A percentile compares a stretch with the other conserved stretches of the same genome.
Conservation (phyloP, 2,113 vertebrate genomes). For the Lophura nycthemera region DNA sequence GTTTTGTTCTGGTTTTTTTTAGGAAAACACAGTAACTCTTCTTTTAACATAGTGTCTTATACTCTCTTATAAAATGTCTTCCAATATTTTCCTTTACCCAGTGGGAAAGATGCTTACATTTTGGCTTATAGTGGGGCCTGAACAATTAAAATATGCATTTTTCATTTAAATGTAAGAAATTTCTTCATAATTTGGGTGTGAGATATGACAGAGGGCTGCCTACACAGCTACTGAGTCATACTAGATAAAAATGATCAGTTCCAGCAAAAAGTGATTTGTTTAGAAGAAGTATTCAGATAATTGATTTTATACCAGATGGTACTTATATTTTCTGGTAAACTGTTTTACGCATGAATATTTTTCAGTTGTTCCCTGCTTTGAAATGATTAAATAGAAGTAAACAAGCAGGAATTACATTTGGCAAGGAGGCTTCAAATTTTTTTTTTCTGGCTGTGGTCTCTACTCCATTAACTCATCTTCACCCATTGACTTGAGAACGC, state of each 20-base stretch:
- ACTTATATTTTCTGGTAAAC: background rate
- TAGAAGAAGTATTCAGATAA: background rate
- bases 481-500: background rate
- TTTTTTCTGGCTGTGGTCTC: background rate
- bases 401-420: background rate
- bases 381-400: background rate
- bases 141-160: background rate
- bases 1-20: background rate
- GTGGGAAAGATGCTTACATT: background rate
- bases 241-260: background rate
- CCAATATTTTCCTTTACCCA: background rate
- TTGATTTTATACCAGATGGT: background rate
- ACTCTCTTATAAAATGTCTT: background rate
- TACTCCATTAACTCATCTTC: background rate
- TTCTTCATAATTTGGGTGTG: background rate
- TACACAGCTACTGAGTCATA: background rate
- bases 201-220: background rate
- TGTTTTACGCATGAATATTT: background rate
- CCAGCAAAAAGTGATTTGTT: background rate
- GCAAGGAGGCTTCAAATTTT: background rate
- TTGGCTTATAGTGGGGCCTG: background rate
- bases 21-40: background rate
- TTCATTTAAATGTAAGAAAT: background rate
- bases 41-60: background rate
- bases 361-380: background rate